Base-by-base conservation (phyloP, 92 coral and sea anemone species). In the Umimayanthus chanpuru region DNA sequence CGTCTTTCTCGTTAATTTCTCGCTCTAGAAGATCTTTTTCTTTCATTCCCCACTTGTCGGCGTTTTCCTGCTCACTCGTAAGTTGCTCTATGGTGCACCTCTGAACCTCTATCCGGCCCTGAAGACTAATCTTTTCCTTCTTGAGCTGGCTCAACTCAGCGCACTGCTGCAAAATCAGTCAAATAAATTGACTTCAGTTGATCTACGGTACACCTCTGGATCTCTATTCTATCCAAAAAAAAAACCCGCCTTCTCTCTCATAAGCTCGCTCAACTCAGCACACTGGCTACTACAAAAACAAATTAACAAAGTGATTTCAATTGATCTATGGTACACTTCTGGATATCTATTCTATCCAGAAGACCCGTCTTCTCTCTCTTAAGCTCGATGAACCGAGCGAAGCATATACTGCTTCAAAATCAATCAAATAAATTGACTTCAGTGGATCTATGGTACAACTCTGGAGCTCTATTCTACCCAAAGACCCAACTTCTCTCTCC, bases 301-400 rank as follows among this genome's bases (percentile, higher is more conserved):
- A n/a, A n/a, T n/a, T n/a, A n/a, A n/a, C n/a, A n/a, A n/a, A n/a
- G n/a, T n/a, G 36, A 32, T 32, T 32, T 32, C 36, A 83, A 79
- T 20, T 68, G 77, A 14, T 83, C 79, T 10, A 83, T 83, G 28
- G 87, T 83, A 7, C 87, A 70, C n/a, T 43, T 83, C 47, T 83
- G 87, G 4, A 68, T 65, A 68, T 83, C 43, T 16, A 83, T 68
- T 26, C 68, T 80, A 0, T 85, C 89, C 43, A 91, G 32, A 32
- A 88, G 56, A n/a, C 86, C 77, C 0, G 28, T 50, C 77, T 91
- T 91, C 40, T 91, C 91, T 65, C 76, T 88, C 86, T 88, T 87
- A 8, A 81, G 56, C n/a, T 88, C 91, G 16, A 82, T 26, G 67
- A 72, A 30, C 30, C 70, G 68, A 16, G 39, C 77, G 67, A n/a